phyloP scores from a whole-genome alignment of 53 echinoderm and acorn worm genomes.

The Paracentrotus lividus region DNA sequence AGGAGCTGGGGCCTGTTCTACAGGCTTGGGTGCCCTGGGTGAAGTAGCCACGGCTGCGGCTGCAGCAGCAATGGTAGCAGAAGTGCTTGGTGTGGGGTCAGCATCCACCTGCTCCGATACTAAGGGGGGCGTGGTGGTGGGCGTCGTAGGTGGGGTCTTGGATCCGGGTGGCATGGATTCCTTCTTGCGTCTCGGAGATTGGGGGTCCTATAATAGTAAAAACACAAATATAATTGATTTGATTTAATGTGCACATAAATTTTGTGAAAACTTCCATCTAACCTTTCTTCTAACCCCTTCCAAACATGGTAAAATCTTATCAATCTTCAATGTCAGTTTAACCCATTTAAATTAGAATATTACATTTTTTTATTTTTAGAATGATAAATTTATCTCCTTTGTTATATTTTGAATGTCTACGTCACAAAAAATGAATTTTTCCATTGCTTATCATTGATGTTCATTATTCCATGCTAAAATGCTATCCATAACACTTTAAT shows the following conservation, averaged over 20 bases:
- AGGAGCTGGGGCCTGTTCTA: background rate
- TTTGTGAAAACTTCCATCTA: background rate
- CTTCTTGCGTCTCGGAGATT: slow-evolving; percentile 82
- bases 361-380: too few relatives aligned
- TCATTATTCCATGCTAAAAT: background rate
- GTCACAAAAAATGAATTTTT: too few relatives aligned
- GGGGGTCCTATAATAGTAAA: slow-evolving; percentile 58
- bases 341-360: too few relatives aligned
- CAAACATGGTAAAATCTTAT: background rate
- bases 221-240: too few relatives aligned
- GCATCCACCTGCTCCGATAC: slow-evolving; percentile 15
- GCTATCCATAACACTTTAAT: background rate
- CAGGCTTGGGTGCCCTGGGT: slow-evolving; percentile 7
- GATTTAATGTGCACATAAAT: background rate
- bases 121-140: slow-evolving; percentile 48
- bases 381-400: background rate
- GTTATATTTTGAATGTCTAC: too few relatives aligned
- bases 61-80: slow-evolving; percentile 7
- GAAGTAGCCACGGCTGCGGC: slow-evolving; percentile 18
- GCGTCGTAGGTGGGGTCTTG: slow-evolving; percentile 54
- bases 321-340: background rate
- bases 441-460: too few relatives aligned
- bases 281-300: background rate
- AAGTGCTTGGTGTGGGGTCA: slow-evolving; percentile 38
- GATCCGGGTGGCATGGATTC: slow-evolving; percentile 13